Conservation (phyloP, 2,888 invertebrate species). For the Theristus sp. region DNA sequence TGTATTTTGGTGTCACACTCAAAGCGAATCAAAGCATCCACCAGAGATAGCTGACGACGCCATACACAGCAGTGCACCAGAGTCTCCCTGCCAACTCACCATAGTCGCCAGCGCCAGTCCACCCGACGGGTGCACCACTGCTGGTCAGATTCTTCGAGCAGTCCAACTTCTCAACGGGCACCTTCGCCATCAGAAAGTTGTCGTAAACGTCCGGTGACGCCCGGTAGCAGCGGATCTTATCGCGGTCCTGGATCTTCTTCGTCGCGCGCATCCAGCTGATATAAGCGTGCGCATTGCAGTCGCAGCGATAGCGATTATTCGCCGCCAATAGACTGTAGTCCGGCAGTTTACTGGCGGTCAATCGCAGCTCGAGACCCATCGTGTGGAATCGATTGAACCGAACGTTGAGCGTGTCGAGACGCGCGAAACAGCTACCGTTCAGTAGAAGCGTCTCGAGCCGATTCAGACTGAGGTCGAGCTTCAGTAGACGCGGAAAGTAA, state of each 20-base stretch:
- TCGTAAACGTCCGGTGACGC: background rate
- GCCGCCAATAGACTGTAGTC: background rate
- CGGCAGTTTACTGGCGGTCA: background rate
- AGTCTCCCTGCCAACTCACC: no score
- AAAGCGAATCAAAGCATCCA: no score
- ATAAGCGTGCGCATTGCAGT: conserved; percentile 6
- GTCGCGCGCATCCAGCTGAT: conserved; percentile 7
- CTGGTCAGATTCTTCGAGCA: background rate
- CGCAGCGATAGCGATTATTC: conserved; percentile 7
- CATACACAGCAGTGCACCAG: no score
- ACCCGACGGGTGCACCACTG: no score
- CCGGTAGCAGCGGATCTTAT: background rate
- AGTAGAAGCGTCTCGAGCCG: background rate
- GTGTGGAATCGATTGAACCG: conserved; percentile 4
- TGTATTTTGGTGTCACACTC: no score
- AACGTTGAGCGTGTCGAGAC: background rate
- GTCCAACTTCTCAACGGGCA: background rate
- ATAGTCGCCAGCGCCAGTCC: no score
- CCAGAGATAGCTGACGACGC: no score
- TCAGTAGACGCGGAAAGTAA: background rate
- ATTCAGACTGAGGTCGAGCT: background rate
- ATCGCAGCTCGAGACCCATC: conserved; percentile 3
- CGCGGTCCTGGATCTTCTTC: background rate
- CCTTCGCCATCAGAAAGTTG: background rate
- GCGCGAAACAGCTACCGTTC: background rate